Percentiles rank a stretch among this genome's conserved stretches.
Evolutionary conservation across 2,797 vertebrate species (phyloP).

Genomic region (Sebastes ruberrimus): DNA sequence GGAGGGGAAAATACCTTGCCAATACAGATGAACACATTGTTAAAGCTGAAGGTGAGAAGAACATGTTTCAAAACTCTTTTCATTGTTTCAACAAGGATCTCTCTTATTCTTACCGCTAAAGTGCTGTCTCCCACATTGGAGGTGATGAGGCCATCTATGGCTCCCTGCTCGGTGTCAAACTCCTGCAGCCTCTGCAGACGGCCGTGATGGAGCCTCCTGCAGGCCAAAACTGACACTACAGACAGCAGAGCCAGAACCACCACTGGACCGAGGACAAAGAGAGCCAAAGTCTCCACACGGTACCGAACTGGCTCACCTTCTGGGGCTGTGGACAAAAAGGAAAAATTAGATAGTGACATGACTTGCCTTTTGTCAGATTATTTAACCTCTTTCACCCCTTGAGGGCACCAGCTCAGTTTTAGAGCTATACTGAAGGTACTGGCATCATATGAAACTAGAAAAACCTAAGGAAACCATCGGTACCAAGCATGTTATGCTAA

Average conservation of each 20-base stretch:
- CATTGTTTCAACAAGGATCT: background rate
- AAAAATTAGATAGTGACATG: background rate
- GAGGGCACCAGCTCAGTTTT: too few species aligned
- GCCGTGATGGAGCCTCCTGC: slow-evolving; percentile 79
- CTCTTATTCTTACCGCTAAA: slow-evolving; percentile 74
- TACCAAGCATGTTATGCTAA: too few species aligned
- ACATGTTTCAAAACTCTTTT: background rate
- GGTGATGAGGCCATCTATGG: slow-evolving; percentile 84
- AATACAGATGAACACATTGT: background rate
- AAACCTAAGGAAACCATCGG: too few species aligned
- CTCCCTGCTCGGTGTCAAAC: slow-evolving; percentile 81
- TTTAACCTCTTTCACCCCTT: background rate
- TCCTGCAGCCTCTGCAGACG: slow-evolving; percentile 80
- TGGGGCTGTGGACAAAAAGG: slow-evolving; percentile 56
- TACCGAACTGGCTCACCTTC: slow-evolving; percentile 72
- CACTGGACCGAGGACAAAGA: slow-evolving; percentile 78
- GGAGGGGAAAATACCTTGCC: background rate
- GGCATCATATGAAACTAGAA: too few species aligned
- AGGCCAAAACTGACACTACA: slow-evolving; percentile 73
- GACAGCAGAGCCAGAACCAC: slow-evolving; percentile 79
- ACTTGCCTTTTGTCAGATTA: background rate
- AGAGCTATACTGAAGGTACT: too few species aligned
- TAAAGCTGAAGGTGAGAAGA: background rate
- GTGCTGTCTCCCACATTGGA: slow-evolving; percentile 86
- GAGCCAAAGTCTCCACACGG: slow-evolving; percentile 73